Evolutionary conservation across 2,113 vertebrate genomes (phyloP).

Genomic region (Cynopterus brachyotis): DNA sequence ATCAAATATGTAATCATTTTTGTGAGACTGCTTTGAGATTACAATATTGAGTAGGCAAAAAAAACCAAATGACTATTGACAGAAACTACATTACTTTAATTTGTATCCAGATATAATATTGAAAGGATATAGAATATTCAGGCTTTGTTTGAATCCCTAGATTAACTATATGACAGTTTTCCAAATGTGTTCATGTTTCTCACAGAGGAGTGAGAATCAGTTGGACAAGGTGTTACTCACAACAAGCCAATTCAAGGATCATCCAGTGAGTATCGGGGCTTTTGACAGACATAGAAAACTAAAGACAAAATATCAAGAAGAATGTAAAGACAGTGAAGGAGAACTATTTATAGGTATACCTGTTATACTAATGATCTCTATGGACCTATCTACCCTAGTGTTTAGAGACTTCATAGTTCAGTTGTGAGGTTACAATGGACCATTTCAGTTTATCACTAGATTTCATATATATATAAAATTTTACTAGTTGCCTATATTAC

Average conservation of each 20-base stretch:
- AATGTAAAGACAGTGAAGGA: background rate
- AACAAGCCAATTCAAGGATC: slow-evolving; percentile 14
- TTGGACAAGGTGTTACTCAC: slow-evolving; percentile 49
- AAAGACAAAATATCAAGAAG: background rate
- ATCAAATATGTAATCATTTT: background rate
- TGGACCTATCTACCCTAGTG: background rate
- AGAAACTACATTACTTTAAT: background rate
- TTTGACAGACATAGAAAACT: slow-evolving; percentile 19
- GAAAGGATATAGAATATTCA: slow-evolving; percentile 4
- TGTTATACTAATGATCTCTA: background rate
- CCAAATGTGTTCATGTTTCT: slow-evolving; percentile 53
- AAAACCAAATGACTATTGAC: background rate
- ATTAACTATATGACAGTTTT: slow-evolving; percentile 27
- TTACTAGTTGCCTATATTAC: background rate
- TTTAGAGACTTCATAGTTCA: background rate
- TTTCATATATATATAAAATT: background rate
- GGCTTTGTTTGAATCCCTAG: slow-evolving; percentile 13
- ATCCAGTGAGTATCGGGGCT: background rate
- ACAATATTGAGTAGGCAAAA: background rate
- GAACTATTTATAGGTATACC: background rate
- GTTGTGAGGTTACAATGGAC: background rate
- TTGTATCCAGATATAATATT: background rate
- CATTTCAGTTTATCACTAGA: background rate
- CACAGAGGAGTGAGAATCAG: slow-evolving; percentile 51
- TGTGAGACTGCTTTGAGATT: background rate